Evolutionary conservation across 2,797 vertebrate genomes (phyloP).

Genomic region (Amazona finschi): DNA sequence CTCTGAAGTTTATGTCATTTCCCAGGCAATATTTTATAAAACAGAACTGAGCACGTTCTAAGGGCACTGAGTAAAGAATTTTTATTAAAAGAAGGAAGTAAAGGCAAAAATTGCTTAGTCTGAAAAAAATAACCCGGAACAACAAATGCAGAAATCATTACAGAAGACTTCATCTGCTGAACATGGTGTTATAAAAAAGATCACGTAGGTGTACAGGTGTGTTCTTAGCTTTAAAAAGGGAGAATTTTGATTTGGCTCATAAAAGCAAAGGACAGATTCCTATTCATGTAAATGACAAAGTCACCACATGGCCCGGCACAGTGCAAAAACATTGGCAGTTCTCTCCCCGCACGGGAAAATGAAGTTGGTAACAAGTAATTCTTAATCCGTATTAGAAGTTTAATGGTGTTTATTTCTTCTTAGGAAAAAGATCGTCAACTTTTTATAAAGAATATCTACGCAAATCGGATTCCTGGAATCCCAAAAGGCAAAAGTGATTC

Average conservation of each 20-base stretch:
- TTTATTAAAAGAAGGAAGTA: neutral
- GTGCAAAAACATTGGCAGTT: neutral
- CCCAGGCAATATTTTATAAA: neutral
- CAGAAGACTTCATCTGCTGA: neutral
- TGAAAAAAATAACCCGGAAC: neutral
- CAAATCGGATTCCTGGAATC: constrained; percentile 70
- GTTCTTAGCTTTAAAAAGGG: neutral
- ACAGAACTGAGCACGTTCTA: neutral
- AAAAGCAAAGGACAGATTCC: neutral
- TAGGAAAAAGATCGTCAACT: constrained; percentile 78
- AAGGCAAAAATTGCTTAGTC: neutral
- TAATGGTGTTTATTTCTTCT: constrained; percentile 12
- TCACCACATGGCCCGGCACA: neutral
- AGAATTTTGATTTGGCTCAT: neutral
- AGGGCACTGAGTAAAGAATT: neutral
- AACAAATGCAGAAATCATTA: neutral
- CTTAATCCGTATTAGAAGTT: neutral
- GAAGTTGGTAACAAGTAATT: neutral
- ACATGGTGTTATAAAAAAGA: neutral
- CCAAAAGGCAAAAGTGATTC: constrained; percentile 44
- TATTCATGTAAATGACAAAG: neutral
- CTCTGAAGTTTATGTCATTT: neutral
- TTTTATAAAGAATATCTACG: constrained; percentile 78
- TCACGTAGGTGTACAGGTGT: neutral
- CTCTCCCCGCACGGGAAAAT: neutral